Evolutionary conservation across 2,113 vertebrate genomes (phyloP), one percentile per base, ranked within the genome.

Genomic region (Coreoperca whiteheadi): DNA sequence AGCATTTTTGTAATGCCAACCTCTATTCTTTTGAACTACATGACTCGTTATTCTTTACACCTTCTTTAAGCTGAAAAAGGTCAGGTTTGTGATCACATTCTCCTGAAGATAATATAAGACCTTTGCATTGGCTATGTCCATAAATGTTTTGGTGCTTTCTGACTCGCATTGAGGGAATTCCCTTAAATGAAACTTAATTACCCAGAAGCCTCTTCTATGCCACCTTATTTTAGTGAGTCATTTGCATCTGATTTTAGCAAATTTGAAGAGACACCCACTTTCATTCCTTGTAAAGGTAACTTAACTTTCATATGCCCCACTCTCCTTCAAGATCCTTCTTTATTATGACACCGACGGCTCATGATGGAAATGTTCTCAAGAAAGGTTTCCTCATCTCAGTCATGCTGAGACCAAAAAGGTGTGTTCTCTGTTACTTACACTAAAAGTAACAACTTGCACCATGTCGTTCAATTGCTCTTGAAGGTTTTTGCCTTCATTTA

Each of bases 1-100:
- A 74, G 63, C 5, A 23, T 61, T 68, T n/a, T 79, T 70, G 57
- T 70, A 70, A 74, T 48, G 5, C 23, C 69, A 30, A 78, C 41
- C 54, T 60, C n/a, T 32, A 5, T 5, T 77, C 66, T 75, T 37
- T 63, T 57, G 30, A 59, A 11, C 30, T 30, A 34, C 37, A 18
- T 23, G 16, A 51, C 53, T 25, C 12, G 14, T 11, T 34, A 41
- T 20, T 39, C 46, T 51, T 54, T 15, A 23, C 18, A 51, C 14
- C 11, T 74, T 6, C 61, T 21, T 10, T 5, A 14, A 72, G 5
- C 54, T 18, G 28, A n/a, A n/a, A 56, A 23, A 18, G 32, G 21
- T 28, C 28, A 12, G 1, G 6, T 46, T 43, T 59, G 70, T 28
- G 54, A 28, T 39, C 10, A 2, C 54, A 64, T 60, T 25, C 15